Evolutionary conservation across 1,140 invertebrate genomes (phyloP).

Genomic region (Phortica variegata): DNA sequence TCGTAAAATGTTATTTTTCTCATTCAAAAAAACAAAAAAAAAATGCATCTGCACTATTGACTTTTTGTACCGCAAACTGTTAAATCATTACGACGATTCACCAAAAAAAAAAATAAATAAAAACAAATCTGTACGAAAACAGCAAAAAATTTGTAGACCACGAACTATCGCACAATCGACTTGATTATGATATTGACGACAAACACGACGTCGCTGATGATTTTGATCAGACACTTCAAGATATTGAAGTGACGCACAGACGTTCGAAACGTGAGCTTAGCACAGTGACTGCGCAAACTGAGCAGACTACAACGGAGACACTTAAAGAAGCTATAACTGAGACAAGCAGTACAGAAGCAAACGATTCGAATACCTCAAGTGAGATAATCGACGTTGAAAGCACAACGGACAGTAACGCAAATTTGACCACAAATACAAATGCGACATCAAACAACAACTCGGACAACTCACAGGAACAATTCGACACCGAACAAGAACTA

Average conservation of each 20-base stretch:
- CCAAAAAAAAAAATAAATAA: no score
- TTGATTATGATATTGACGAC: conserved; percentile 18
- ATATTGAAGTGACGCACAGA: no score
- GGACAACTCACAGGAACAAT: conserved; percentile 25
- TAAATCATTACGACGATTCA: no score
- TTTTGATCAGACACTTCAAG: no score
- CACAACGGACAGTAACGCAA: conserved; percentile 3
- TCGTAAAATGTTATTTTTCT: conserved; percentile 36
- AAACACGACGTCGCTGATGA: conserved; percentile 31
- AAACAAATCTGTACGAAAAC: conserved; percentile 45
- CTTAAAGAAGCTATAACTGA: not conserved
- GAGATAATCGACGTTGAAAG: conserved; percentile 18
- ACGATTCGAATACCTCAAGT: conserved; percentile 25
- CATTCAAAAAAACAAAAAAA: conserved; percentile 20
- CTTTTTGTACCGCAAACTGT: not conserved
- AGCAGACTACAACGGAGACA: conserved; percentile 1
- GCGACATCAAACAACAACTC: conserved; percentile 20
- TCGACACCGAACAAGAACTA: not conserved
- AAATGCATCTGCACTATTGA: conserved; percentile 41
- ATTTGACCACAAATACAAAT: no score
- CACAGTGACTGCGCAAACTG: not conserved
- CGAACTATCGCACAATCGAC: conserved; percentile 39
- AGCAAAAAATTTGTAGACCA: conserved; percentile 29
- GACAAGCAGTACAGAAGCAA: conserved; percentile 1
- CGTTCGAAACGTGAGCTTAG: not conserved